Percentiles rank a stretch among this genome's conserved stretches.
Conservation (phyloP, 2,888 invertebrate species). For the Stratiomys singularior region DNA sequence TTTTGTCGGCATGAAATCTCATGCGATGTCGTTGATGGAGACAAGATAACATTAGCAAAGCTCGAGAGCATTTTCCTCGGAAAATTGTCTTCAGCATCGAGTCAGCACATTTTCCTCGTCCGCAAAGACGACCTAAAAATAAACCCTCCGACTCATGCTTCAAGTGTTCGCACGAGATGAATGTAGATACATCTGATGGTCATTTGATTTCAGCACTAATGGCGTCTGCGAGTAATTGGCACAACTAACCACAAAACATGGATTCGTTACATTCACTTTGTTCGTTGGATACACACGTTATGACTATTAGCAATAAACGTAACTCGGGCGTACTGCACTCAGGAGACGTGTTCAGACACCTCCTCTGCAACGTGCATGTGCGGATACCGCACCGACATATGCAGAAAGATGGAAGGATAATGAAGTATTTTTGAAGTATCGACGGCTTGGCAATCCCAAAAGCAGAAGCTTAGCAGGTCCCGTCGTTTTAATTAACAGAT, state of each 20-base stretch:
- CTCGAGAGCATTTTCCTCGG: slow-evolving; percentile 6
- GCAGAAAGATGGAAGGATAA: background rate
- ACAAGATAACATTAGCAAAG: background rate
- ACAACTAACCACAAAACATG: slow-evolving; percentile 29
- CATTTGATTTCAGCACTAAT: slow-evolving; percentile 13
- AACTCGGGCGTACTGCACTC: slow-evolving; percentile 1
- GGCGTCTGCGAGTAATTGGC: slow-evolving; percentile 30
- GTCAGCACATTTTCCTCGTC: background rate
- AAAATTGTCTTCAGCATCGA: background rate
- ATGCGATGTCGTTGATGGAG: background rate
- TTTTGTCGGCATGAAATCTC: background rate
- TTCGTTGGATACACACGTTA: background rate
- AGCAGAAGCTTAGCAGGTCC: background rate
- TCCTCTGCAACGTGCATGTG: background rate
- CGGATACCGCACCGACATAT: background rate
- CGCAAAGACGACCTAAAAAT: background rate
- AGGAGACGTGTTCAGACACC: no score
- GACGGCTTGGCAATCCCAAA: background rate
- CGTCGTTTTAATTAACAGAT: background rate
- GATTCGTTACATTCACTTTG: slow-evolving; percentile 37
- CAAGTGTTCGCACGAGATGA: background rate
- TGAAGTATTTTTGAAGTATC: no score
- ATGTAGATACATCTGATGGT: background rate
- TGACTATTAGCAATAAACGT: slow-evolving; percentile 11
- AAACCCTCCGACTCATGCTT: background rate